These are phyloP conservation scores for Magallana gigas DNA, from an alignment of 1,140 invertebrate species.

Conservation along the genomic window DNA sequence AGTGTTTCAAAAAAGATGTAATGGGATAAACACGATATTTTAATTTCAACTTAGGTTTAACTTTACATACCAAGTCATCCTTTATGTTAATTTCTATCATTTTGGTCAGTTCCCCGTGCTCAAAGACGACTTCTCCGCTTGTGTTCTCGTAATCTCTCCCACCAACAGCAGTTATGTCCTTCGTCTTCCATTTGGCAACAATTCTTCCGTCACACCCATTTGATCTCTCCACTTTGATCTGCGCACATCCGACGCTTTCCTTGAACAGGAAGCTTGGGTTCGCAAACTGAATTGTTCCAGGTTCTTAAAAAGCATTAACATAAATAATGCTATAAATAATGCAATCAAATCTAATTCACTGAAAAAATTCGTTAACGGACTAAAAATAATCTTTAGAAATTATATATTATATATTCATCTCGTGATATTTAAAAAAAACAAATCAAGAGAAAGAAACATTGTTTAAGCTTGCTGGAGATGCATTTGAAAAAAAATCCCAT, in stretches of 20 bases:
- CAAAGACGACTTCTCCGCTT: slow-evolving; percentile 82
- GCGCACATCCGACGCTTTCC: slow-evolving; percentile 82
- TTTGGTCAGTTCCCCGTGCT: slow-evolving; percentile 82
- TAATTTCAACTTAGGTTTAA: background rate
- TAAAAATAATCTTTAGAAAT: no score
- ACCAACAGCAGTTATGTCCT: slow-evolving; percentile 82
- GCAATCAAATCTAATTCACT: no score
- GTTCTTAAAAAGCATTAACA: slow-evolving; percentile 79
- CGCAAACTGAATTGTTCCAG: slow-evolving; percentile 83
- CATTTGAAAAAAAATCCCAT: no score
- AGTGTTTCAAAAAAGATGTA: background rate
- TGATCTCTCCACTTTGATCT: slow-evolving; percentile 81
- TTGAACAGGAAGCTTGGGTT: slow-evolving; percentile 84
- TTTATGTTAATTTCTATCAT: slow-evolving; percentile 83
- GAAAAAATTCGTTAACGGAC: no score
- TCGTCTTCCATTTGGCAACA: slow-evolving; percentile 82
- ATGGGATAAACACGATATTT: background rate
- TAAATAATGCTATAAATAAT: background rate
- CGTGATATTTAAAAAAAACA: no score
- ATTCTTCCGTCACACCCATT: slow-evolving; percentile 83
- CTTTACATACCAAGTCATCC: slow-evolving; percentile 81
- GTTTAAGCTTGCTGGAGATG: no score
- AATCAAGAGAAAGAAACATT: no score
- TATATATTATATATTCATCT: no score
- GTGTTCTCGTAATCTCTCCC: slow-evolving; percentile 81